Evolutionary conservation across 2,113 vertebrate genomes (phyloP), one percentile per base, ranked within the genome.

Genomic region (Tachuris rubrigastra): DNA sequence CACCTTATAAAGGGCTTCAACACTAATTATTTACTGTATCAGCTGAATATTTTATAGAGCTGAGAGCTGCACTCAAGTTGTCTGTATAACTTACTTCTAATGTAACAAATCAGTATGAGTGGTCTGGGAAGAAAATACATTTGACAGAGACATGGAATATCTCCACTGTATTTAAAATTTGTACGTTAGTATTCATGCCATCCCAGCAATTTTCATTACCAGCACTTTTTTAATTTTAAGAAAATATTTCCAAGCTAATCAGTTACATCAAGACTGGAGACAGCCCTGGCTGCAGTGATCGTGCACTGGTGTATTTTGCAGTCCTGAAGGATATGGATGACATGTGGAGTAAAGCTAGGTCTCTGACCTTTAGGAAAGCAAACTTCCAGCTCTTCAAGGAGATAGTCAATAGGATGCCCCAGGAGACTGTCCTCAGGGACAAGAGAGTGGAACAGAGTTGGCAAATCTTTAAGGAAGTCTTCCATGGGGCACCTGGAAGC

Each of bases 331-430:
- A 37, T 50, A 33, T 44, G 25, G 35, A 37, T 58, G 11, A 42
- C 7, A 5, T 23, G 37, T 27, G 18, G 37, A 73, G 18, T 33
- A 58, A 74, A 0, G 0, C 50, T 52, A 42, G 42, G 11, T 31
- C 42, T 9, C 27, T 27, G 22, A 65, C 50, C 2, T 58, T 81
- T 23, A 37, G 50, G 42, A 50, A 44, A 10, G 4, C 22, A 73
- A 66, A 27, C 5, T 73, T 42, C 9, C 25, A 44, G 8, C 12
- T 59, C 44, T 50, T 58, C 27, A 28, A 52, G 18, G 25, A 37
- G 14, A 28, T 15, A 37, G 18, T 58, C 22, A 58, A 3, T 28
- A 23, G 8, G 35, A 58, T 19, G 14, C 14, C 42, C 12, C 37
- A 22, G 17, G 27, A 44, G 11, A 37, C 3, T 8, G 27, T 3